Conservation (phyloP, 2,797 vertebrate species). For the Eulemur mongoz region DNA sequence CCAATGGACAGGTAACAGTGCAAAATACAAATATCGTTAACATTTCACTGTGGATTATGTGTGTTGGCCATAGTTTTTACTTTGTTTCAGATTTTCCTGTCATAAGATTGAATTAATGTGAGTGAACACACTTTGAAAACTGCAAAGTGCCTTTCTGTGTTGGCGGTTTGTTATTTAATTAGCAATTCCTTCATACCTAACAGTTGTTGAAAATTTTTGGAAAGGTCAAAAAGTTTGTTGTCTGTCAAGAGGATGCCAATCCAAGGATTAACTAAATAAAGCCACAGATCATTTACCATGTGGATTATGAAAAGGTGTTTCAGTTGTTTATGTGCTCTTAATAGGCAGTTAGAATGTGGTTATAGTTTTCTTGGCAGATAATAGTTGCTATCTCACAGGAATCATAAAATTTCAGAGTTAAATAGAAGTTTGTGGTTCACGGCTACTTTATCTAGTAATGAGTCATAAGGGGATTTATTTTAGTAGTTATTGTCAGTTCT, state of each 20-base stretch:
- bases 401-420: slow-evolving; percentile 45
- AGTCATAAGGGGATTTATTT: slow-evolving; percentile 43
- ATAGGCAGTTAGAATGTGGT: slow-evolving; percentile 18
- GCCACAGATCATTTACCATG: neutral
- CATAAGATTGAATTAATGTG: slow-evolving; percentile 14
- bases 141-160: slow-evolving; percentile 29
- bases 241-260: slow-evolving; percentile 1
- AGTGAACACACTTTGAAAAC: slow-evolving; percentile 46
- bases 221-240: neutral
- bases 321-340: slow-evolving; percentile 34
- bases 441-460: slow-evolving; percentile 22
- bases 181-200: neutral
- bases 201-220: slow-evolving; percentile 30
- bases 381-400: neutral
- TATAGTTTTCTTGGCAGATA: slow-evolving; percentile 36
- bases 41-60: slow-evolving; percentile 29
- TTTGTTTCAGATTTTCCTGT: slow-evolving; percentile 15
- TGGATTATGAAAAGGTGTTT: neutral
- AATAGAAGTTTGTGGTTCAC: slow-evolving; percentile 49
- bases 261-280: neutral
- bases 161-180: slow-evolving; percentile 7
- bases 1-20: slow-evolving; percentile 28
- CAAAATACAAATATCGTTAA: slow-evolving; percentile 24
- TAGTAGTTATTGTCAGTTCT: slow-evolving; percentile 11
- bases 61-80: slow-evolving; percentile 41